Evolutionary conservation across 1,140 invertebrate species (phyloP), one percentile per base, ranked within the genome.

Genomic region (Drosophila trapezifrons): DNA sequence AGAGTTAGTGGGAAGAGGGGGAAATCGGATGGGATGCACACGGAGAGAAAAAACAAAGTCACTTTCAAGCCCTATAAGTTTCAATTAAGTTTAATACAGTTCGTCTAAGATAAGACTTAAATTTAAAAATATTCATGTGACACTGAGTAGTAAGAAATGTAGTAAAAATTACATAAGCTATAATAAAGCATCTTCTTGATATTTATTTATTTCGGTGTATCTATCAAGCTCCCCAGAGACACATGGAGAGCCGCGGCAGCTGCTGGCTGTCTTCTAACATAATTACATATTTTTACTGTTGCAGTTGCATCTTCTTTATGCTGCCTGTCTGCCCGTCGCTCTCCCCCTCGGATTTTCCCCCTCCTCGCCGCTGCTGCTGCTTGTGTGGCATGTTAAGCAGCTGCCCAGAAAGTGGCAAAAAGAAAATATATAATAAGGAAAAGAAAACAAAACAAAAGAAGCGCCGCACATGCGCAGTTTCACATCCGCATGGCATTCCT

Each of bases 371-470:
- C 59, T 42, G 25, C 65, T 47, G 15, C 57, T 58, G 76, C 51
- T 46, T 82, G 80, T 80, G 80, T 81, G 65, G 82, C 78, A 85
- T 86, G 82, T 82, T 86, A 87, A 87, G 83, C 82, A 87, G 83
- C 83, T 85, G 82, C 70, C 59, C 78, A 75, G 59, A 74, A 80
- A 84, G 67, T 81, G 77, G 74, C 82, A 80, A 80, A 72, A 74
- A 81, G 67, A 76, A 74, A 66, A 65, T 57, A 71, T 71, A 71
- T 54, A 65, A 64, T 62, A 56, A 46, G 25, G 29, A 20, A 76
- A 51, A 47, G 43, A 47, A 64, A 74, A 58, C 55, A 57, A 86
- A 77, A 82, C 78, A 82, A 85, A 86, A 86, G 82, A 82, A 81
- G 71, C 66, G 81, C 83, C 76, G 83, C 84, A 83, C 67, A 83